Base-by-base conservation (phyloP, 2,797 vertebrate genomes). In the Phylloscopus collybita region DNA sequence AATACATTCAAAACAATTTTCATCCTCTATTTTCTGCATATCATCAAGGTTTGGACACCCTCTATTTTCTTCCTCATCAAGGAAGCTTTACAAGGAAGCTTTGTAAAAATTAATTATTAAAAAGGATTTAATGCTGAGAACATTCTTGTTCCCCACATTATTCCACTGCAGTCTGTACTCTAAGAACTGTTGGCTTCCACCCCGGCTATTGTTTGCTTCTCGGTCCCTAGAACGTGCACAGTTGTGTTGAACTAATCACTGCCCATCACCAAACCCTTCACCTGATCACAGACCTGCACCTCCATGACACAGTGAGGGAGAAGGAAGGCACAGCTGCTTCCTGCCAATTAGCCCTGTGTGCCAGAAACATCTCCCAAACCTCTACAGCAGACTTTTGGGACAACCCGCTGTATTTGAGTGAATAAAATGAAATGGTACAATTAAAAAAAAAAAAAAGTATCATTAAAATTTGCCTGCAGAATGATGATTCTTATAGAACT, bases 271-370 rank as follows among this genome's bases (percentile, higher is more conserved):
- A 3, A 67, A 34, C 12, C 20, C 59, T 36, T 44, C 67, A 45
- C 11, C 40, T 50, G 5, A 7, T 11, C 45, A 32, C 12, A 13
- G 13, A 66, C 12, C 25, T 45, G 16, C 42, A 6, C 13, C 38
- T 59, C 16, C 11, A 13, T 0, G 18, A 7, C 60, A 53, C 7
- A 5, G 13, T 0, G 0, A 71, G 53, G 45, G 45, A 53, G 30
- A 38, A 19, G 40, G 45, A 56, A 92, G 64, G 11, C 20, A 29
- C 6, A 14, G 3, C 70, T 67, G 40, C 10, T 27, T 56, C 75
- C 66, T 51, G 14, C 22, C n/a, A 64, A 19, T 5, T 26, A 70
- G 50, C 12, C 66, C 27, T 23, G 4, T 2, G 11, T 32, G 42
- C n/a, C 51, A 80, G 73, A 89, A 66, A 17, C 1, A 42, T 3